Base-by-base conservation (phyloP, 2,113 vertebrate genomes). In the Neodontobutis hainanensis region DNA sequence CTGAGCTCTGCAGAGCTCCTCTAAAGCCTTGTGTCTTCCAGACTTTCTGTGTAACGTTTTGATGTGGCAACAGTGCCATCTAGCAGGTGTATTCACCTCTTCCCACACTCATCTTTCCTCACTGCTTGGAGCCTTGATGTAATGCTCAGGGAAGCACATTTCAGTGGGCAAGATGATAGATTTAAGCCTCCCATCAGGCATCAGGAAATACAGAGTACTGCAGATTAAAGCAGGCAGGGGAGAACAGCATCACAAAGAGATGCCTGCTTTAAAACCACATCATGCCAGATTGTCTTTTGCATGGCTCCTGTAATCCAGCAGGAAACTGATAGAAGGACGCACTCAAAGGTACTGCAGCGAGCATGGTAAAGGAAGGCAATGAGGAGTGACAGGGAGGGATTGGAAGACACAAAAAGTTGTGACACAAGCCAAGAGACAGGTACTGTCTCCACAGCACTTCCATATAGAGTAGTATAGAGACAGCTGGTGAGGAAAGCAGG, bases 31-130 rank as follows among this genome's bases (percentile, higher is more conserved):
- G 12, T 65, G 52, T 32, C 38, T 55, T 19, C 49, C 34, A 50
- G 11, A 15, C 19, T 32, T 11, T 8, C 8, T 4, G 46, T n/a
- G 42, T 14, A 38, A 11, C 27, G 61, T 44, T 82, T 52, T 40
- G 36, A 66, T 88, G 77, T 78, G 71, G 64, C 91, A 92, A 93
- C 92, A 93, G 89, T 92, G 92, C 92, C 92, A 92, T 91, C 92
- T 93, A 92, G 92, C 84, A 89, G 88, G 81, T 55, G 27, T 60
- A 55, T 68, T 49, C 6, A 0, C 61, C 52, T 65, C 43, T 48
- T 42, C 50, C 35, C 46, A 10, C 19, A 68, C 60, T 64, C 43
- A 46, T 75, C 34, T 7, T 55, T 64, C 35, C 69, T 65, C 67
- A 53, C 62, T 65, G 70, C 78, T 84, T 87, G 82, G 77, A 85